phyloP scores from a whole-genome alignment of 2,888 invertebrate species.

The Steinernema carpocapsae region DNA sequence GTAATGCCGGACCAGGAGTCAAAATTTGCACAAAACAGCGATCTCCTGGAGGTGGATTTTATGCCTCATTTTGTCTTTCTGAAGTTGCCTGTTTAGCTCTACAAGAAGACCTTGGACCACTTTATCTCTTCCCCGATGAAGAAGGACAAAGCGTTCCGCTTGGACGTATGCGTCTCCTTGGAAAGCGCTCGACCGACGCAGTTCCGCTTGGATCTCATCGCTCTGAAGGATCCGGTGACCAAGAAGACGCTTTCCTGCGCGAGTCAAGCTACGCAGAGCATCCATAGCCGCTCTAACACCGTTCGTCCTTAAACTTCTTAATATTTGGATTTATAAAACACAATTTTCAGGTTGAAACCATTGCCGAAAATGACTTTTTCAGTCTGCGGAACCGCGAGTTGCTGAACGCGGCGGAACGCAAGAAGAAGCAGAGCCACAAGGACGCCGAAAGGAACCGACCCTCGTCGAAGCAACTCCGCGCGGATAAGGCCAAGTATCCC shows the following conservation, averaged over 20 bases:
- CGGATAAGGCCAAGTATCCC: not conserved
- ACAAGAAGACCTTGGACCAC: not conserved
- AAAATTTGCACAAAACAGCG: not conserved
- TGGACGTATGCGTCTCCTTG: not conserved
- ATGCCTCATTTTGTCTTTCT: too few species aligned
- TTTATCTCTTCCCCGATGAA: not conserved
- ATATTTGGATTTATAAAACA: not conserved
- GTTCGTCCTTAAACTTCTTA: not conserved
- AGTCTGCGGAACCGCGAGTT: not conserved
- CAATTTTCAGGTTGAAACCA: not conserved
- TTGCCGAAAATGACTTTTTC: not conserved
- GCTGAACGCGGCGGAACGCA: not conserved
- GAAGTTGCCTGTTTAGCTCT: not conserved
- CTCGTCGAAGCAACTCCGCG: not conserved
- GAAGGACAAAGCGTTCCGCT: not conserved
- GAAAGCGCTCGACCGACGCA: not conserved
- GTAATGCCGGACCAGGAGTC: too few species aligned
- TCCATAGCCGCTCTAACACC: too few species aligned
- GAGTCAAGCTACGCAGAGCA: not conserved
- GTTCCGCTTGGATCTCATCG: constrained; percentile 19
- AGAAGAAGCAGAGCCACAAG: not conserved
- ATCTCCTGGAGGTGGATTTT: constrained; percentile 4
- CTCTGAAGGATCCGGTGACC: not conserved
- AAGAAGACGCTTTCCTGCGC: not conserved
- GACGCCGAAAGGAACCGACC: not conserved